phyloP scores from a whole-genome alignment of 2,113 vertebrate species.

The Lynx canadensis region DNA sequence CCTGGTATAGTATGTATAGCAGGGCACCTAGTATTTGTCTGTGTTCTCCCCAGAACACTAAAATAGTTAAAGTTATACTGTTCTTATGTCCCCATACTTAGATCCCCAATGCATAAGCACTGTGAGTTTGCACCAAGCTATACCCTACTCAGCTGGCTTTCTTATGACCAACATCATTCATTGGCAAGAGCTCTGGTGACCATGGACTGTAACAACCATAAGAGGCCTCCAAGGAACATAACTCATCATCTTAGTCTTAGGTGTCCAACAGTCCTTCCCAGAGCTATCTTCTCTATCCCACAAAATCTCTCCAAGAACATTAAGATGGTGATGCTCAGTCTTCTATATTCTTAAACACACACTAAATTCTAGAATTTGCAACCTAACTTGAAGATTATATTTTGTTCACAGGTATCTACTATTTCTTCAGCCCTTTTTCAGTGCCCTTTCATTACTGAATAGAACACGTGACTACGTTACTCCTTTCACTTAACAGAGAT shows the following conservation, averaged over 20 bases:
- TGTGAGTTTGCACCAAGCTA: background rate
- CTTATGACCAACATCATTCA: background rate
- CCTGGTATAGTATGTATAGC: background rate
- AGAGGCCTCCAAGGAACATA: background rate
- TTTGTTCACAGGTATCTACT: background rate
- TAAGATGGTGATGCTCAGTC: background rate
- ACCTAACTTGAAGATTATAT: background rate
- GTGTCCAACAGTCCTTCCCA: background rate
- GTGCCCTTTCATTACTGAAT: background rate
- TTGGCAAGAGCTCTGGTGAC: background rate
- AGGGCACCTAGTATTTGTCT: background rate
- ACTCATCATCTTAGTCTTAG: background rate
- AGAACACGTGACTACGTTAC: background rate
- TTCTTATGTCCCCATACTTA: background rate
- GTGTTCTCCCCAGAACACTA: background rate
- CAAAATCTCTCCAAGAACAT: background rate
- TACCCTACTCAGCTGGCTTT: background rate
- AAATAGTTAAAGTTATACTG: background rate
- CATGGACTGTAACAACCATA: background rate
- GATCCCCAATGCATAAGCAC: background rate
- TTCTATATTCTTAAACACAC: background rate
- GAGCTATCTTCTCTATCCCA: background rate
- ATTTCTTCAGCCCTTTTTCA: background rate
- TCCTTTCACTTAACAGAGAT: background rate
- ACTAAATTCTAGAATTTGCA: slow-evolving; percentile 46